Percentiles rank a stretch among this genome's conserved stretches.
Evolutionary conservation across 2,113 vertebrate genomes (phyloP).

Genomic region (Scytalopus superciliaris): DNA sequence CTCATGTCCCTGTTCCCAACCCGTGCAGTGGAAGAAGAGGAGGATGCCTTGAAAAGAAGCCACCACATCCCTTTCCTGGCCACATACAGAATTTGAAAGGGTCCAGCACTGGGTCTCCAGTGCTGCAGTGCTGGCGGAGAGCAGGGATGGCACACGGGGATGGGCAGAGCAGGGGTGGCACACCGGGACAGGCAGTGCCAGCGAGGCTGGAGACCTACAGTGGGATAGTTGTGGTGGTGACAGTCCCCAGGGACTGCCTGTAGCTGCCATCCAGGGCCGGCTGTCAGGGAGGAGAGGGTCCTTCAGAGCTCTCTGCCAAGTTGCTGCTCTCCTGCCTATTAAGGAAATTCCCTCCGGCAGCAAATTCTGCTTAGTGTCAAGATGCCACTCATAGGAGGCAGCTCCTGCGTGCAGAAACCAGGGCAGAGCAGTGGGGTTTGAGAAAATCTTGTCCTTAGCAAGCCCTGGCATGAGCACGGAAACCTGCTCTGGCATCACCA

Average conservation of each 20-base stretch:
- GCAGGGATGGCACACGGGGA: background rate
- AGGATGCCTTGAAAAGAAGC: background rate
- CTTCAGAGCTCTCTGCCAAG: background rate
- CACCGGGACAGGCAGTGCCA: background rate
- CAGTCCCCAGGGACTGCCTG: background rate
- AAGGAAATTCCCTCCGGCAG: conserved; percentile 9
- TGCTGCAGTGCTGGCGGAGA: background rate
- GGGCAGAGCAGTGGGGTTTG: rapidly evolving
- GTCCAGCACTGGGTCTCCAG: background rate
- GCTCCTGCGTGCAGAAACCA: background rate
- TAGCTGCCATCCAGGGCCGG: background rate
- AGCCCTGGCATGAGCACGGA: rapidly evolving
- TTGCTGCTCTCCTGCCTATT: background rate
- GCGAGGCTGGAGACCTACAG: background rate
- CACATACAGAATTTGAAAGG: background rate
- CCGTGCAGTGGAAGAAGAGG: background rate
- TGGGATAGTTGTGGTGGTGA: background rate
- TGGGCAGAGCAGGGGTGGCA: background rate
- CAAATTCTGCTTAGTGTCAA: background rate
- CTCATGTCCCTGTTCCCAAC: background rate
- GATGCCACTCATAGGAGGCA: background rate
- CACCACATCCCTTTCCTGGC: background rate
- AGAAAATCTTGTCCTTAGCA: background rate
- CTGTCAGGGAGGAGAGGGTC: background rate
- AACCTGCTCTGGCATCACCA: background rate